Conservation (phyloP, 1,140 invertebrate species). For the Macrobrachium rosenbergii region DNA sequence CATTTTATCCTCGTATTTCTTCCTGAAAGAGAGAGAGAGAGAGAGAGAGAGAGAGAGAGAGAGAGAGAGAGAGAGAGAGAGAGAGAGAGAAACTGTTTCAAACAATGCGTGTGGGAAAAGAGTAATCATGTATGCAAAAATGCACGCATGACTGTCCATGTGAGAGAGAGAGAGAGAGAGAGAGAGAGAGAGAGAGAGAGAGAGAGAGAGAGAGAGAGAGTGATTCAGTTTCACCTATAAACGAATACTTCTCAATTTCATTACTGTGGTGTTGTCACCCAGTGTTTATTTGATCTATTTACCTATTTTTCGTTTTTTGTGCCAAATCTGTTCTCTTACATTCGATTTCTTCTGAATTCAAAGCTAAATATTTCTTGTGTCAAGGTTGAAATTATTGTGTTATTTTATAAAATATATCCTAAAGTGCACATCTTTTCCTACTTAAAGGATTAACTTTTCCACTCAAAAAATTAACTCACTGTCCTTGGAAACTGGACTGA, state of each 20-base stretch:
- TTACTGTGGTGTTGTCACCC: not conserved
- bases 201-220: conserved; percentile 21
- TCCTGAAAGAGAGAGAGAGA: conserved; percentile 16
- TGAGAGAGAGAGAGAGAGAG: conserved; percentile 18
- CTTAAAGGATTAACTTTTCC: too few relatives aligned
- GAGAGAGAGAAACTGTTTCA: not conserved
- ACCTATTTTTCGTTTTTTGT: too few relatives aligned
- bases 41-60: conserved; percentile 34
- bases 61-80: conserved; percentile 32
- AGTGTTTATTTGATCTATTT: not conserved
- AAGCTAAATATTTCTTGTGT: too few relatives aligned
- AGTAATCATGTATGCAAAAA: not conserved
- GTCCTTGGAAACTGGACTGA: too few relatives aligned
- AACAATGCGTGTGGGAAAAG: not conserved
- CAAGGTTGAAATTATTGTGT: too few relatives aligned
- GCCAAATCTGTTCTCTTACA: not conserved
- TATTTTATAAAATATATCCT: too few relatives aligned
- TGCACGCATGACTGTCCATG: not conserved
- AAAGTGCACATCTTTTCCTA: too few relatives aligned
- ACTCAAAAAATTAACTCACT: too few relatives aligned
- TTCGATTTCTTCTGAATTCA: too few relatives aligned
- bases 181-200: conserved; percentile 26
- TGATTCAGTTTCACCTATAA: not conserved
- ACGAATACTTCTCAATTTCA: not conserved
- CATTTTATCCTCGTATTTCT: too few relatives aligned